A percentile compares a stretch with the other conserved stretches of the same genome.
phyloP scores from a whole-genome alignment of 1,140 invertebrate genomes.

The Zaprionus ghesquierei region DNA sequence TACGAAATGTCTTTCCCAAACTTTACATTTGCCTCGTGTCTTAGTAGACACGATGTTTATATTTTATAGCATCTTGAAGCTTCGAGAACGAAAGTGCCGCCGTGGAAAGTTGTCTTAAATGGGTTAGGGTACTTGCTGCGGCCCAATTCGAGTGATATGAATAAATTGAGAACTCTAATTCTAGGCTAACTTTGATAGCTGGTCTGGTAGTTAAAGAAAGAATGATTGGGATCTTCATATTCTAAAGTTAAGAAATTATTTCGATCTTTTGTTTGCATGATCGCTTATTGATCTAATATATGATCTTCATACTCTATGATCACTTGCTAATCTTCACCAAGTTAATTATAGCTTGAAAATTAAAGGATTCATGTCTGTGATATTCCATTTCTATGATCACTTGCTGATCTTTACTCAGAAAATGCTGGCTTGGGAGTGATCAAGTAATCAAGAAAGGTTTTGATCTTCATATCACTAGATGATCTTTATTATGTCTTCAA shows the following conservation, averaged over 20 bases:
- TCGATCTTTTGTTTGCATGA: neutral
- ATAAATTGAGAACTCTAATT: neutral
- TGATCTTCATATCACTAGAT: too few relatives aligned
- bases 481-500: too few relatives aligned
- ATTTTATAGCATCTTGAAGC: conserved; percentile 17
- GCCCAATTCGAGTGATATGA: neutral
- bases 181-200: neutral
- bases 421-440: too few relatives aligned
- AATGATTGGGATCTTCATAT: neutral
- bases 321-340: neutral
- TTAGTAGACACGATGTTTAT: too few relatives aligned
- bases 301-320: neutral
- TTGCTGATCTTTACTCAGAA: neutral
- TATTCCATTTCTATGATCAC: neutral
- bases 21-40: too few relatives aligned
- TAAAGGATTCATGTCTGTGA: too few relatives aligned
- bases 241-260: neutral
- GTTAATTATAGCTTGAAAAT: too few relatives aligned
- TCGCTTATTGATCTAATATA: neutral
- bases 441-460: too few relatives aligned
- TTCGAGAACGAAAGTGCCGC: conserved; percentile 75
- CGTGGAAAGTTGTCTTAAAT: conserved; percentile 35
- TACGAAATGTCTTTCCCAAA: conserved; percentile 19
- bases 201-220: neutral
- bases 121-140: neutral